Evolutionary conservation across 1,140 invertebrate genomes (phyloP).

Genomic region (Danaus plexippus): DNA sequence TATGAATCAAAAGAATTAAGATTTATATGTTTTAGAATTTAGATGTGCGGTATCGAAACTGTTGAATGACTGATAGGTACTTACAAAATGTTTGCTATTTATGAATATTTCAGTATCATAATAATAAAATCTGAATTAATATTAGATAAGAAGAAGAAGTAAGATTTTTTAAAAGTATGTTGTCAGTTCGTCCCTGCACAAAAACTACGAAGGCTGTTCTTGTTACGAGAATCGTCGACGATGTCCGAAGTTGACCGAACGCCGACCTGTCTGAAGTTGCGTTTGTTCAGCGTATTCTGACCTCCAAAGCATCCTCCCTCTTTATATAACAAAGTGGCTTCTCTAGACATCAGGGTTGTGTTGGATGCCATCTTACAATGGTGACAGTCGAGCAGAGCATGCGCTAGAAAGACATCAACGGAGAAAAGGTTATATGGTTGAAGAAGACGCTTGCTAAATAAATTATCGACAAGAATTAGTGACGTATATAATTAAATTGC

Average conservation of each 20-base stretch:
- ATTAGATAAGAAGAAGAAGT: no score
- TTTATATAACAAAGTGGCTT: background rate
- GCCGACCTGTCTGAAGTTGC: constrained; percentile 35
- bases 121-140: no score
- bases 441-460: constrained; percentile 9
- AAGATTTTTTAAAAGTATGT: background rate
- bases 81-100: no score
- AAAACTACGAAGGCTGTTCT: constrained; percentile 28
- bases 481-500: background rate
- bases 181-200: constrained; percentile 25
- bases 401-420: constrained; percentile 27
- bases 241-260: constrained; percentile 24
- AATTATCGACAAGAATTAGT: constrained; percentile 6
- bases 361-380: constrained; percentile 18
- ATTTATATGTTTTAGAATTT: no score
- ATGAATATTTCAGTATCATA: no score
- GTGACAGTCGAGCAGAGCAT: constrained; percentile 14
- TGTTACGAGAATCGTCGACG: constrained; percentile 25
- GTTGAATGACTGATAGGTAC: no score
- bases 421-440: constrained; percentile 14
- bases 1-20: no score
- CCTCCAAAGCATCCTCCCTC: background rate
- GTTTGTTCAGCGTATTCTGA: constrained; percentile 15
- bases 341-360: constrained; percentile 4
- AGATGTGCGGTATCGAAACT: no score